Conservation (phyloP, 1,140 invertebrate genomes). For the Trachymyrmex cornetzi region DNA sequence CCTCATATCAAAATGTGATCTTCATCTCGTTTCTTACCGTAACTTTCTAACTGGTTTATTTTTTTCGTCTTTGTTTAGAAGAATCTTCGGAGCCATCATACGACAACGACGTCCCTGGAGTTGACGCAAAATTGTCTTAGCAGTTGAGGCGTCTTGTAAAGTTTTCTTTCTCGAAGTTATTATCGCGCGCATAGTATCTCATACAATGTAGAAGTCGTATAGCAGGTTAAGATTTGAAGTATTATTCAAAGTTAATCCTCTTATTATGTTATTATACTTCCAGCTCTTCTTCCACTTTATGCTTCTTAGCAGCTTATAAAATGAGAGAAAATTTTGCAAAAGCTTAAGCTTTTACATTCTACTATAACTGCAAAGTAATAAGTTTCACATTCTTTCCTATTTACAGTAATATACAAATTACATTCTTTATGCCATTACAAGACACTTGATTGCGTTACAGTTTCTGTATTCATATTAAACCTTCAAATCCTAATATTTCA, state of each 20-base stretch:
- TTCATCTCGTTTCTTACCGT: conserved; percentile 1
- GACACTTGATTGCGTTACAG: background rate
- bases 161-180: conserved; percentile 46
- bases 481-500: background rate
- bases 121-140: conserved; percentile 30
- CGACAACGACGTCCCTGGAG: conserved; percentile 3
- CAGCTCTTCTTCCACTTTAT: conserved; percentile 39
- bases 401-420: conserved; percentile 4
- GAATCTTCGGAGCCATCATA: background rate
- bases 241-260: conserved; percentile 61
- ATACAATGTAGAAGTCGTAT: conserved; percentile 52
- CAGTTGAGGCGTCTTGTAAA: conserved; percentile 24
- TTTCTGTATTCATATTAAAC: background rate
- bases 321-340: conserved; percentile 35
- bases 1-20: background rate
- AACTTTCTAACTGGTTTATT: background rate
- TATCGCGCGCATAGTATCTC: conserved; percentile 36
- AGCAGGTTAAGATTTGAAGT: conserved; percentile 51
- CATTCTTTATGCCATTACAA: background rate
- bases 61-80: conserved; percentile 23
- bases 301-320: conserved; percentile 49
- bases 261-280: conserved; percentile 59
- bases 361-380: conserved; percentile 26
- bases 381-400: background rate
- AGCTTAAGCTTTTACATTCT: conserved; percentile 27